These are phyloP conservation scores for Eilema caniola DNA, from an alignment of 2,888 invertebrate species.

Conservation along the genomic window DNA sequence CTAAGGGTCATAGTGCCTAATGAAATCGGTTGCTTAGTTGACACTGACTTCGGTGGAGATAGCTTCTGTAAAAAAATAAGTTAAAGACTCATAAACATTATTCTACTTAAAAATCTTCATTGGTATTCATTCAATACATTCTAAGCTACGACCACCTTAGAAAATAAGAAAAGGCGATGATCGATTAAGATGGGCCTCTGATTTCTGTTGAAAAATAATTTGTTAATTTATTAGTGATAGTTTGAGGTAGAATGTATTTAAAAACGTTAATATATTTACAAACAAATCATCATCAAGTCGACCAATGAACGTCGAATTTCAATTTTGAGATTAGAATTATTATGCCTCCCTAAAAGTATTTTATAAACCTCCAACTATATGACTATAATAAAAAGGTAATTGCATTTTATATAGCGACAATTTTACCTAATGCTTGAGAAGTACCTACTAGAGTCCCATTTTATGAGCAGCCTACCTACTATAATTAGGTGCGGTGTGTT, in stretches of 20 bases:
- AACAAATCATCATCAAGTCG: slow-evolving; percentile 15
- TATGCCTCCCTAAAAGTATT: neutral
- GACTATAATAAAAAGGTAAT: slow-evolving; percentile 19
- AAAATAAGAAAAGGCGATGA: too few species aligned
- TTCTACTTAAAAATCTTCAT: slow-evolving; percentile 8
- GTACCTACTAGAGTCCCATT: slow-evolving; percentile 25
- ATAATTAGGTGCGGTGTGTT: slow-evolving; percentile 48
- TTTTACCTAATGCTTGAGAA: slow-evolving; percentile 27
- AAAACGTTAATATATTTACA: slow-evolving; percentile 13
- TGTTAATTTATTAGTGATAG: too few species aligned
- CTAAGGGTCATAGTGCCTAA: slow-evolving; percentile 73
- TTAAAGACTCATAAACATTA: slow-evolving; percentile 18
- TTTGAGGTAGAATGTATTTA: neutral
- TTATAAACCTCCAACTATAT: slow-evolving; percentile 18
- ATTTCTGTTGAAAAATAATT: too few species aligned
- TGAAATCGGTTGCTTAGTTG: slow-evolving; percentile 64
- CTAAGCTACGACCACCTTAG: too few species aligned
- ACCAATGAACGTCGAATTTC: slow-evolving; percentile 16
- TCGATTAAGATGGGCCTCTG: too few species aligned
- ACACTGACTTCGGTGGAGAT: slow-evolving; percentile 64
- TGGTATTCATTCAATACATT: too few species aligned
- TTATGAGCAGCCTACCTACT: slow-evolving; percentile 30
- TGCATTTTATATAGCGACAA: slow-evolving; percentile 18
- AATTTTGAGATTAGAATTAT: slow-evolving; percentile 2
- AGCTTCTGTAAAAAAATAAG: slow-evolving; percentile 61